Percentiles rank a stretch among this genome's conserved stretches.
Evolutionary conservation across 2,113 vertebrate genomes (phyloP).

Genomic region (Ammodytes dubius): DNA sequence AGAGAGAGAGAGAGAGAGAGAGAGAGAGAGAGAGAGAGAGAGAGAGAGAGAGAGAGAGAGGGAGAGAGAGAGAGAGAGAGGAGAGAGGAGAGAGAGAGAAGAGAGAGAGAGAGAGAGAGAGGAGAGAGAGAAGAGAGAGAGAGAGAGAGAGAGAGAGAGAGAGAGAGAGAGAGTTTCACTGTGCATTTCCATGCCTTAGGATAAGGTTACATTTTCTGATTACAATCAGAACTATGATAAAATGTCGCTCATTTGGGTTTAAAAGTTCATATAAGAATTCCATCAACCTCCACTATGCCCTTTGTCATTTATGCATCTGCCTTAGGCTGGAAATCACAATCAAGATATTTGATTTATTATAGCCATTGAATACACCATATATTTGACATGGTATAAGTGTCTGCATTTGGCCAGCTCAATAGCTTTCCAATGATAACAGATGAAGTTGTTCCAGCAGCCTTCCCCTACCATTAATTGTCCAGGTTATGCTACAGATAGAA

Average conservation of each 20-base stretch:
- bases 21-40: neutral
- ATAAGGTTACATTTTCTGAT: slow-evolving; percentile 54
- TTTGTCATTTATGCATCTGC: slow-evolving; percentile 18
- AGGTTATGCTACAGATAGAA: neutral
- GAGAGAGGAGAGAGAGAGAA: neutral
- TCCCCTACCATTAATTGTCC: neutral
- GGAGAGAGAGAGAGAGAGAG: neutral
- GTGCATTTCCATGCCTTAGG: slow-evolving; percentile 7
- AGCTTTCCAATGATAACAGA: neutral
- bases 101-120: neutral
- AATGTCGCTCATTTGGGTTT: slow-evolving; percentile 41
- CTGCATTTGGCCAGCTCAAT: neutral
- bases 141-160: too few relatives aligned
- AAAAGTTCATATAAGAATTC: slow-evolving; percentile 50
- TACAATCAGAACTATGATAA: slow-evolving; percentile 42
- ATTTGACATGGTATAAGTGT: neutral
- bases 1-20: too few relatives aligned
- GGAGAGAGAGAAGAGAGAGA: neutral
- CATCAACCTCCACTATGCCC: slow-evolving; percentile 13
- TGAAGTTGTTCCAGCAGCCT: neutral
- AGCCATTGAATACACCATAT: slow-evolving; percentile 6
- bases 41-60: neutral
- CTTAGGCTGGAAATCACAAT: neutral
- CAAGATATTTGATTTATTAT: neutral
- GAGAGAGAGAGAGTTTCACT: slow-evolving; percentile 41